phyloP scores from a whole-genome alignment of 92 coral and sea anemone genomes.

The Porites rus region DNA sequence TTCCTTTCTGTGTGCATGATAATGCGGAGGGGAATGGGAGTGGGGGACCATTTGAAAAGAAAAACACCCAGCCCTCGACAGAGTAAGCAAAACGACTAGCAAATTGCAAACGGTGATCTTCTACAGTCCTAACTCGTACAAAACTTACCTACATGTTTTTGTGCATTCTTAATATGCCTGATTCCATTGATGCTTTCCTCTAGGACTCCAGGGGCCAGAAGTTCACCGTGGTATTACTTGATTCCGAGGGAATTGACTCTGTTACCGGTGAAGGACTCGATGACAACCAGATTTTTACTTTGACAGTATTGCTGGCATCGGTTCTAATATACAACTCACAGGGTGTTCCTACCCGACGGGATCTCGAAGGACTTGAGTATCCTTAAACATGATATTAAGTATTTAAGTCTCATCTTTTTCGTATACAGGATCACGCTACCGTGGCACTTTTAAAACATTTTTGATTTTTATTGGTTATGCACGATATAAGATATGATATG shows the following conservation, averaged over 20 bases:
- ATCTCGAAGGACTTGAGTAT: conserved; percentile 73
- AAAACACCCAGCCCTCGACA: no score
- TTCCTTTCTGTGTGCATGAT: no score
- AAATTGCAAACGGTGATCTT: no score
- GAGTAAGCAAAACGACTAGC: no score
- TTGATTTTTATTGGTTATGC: no score
- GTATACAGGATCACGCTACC: no score
- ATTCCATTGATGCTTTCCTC: background rate
- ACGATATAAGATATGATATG: no score
- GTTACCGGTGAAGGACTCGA: conserved; percentile 46
- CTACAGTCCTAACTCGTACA: no score
- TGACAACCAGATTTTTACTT: conserved; percentile 74
- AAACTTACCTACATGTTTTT: background rate
- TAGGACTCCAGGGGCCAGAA: conserved; percentile 64
- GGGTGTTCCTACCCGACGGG: conserved; percentile 57
- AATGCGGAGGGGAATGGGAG: no score
- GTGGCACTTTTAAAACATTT: no score
- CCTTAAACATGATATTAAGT: conserved; percentile 20
- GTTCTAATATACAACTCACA: conserved; percentile 79
- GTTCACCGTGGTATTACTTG: conserved; percentile 76
- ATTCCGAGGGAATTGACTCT: conserved; percentile 84
- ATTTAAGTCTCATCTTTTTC: no score
- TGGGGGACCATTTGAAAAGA: no score
- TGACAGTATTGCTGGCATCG: conserved; percentile 77
- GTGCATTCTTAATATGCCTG: background rate